Evolutionary conservation across 2,888 invertebrate genomes (phyloP), one percentile per base, ranked within the genome.

Genomic region (Mactromeris polynyma): DNA sequence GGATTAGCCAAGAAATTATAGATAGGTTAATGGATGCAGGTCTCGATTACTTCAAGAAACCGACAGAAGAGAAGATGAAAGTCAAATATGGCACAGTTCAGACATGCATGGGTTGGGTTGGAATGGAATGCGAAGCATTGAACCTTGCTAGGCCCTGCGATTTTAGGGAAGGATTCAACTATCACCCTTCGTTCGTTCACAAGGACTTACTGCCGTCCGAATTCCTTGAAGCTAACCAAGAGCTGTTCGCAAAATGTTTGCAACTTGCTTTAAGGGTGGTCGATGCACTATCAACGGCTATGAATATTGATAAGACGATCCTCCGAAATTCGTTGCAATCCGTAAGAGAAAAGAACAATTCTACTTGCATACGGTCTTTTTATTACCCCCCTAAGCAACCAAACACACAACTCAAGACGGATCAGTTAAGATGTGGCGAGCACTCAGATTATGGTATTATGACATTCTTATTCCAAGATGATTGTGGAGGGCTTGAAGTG

Each of bases 401-500:
- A 3, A 26, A 26, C n/a, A 26, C n/a, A 6, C 3, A 7, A 4
- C 26, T 92, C 21, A 91, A 92, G 73, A 85, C 90, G 0, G 90
- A 90, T 14, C 93, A 94, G 86, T 86, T 93, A 19, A 88, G 93
- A 4, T 91, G 92, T 87, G 94, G 93, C 9, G 94, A 94, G 58
- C 94, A 94, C 46, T 91, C 92, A 0, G 94, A 94, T 81, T 93
- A 90, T 80, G 94, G 94, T 9, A 77, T 91, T 42, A 80, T 93
- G 26, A 93, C 94, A 0, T 83, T 94, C 9, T 81, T 93, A 26
- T 93, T 94, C 79, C 94, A 94, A 77, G 93, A 94, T 42, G 89
- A 91, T 79, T 58, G 89, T 31, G 94, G 93, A 0, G 93, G 94
- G 0, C 83, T 93, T 31, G 92, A 93, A 51, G 93, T 91, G 92